Percentiles rank a stretch among this genome's conserved stretches.
Evolutionary conservation across 2,888 invertebrate genomes (phyloP).

Genomic region (Machimus rusticus): DNA sequence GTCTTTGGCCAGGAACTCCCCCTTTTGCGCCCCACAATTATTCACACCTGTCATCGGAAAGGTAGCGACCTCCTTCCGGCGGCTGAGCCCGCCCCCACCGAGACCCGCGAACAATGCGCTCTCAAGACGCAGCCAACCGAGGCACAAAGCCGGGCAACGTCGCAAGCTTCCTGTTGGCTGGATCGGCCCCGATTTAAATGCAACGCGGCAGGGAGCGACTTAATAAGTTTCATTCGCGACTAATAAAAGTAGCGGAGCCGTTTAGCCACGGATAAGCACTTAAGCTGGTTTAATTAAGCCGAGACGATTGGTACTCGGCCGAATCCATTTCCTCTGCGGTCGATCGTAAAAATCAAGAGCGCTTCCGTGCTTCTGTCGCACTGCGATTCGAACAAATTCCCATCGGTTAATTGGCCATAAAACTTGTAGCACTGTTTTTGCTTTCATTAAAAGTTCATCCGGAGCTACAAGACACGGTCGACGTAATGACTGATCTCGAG

Average conservation of each 20-base stretch:
- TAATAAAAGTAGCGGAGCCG: neutral
- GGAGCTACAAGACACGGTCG: neutral
- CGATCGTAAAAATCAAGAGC: neutral
- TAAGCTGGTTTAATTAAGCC: neutral
- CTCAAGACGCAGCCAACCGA: neutral
- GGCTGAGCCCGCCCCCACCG: neutral
- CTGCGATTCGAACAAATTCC: neutral
- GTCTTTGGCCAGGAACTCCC: neutral
- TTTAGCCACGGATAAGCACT: neutral
- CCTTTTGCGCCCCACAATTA: neutral
- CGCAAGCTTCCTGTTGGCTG: neutral
- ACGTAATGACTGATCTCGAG: constrained; percentile 40
- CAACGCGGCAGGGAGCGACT: neutral
- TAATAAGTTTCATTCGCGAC: neutral
- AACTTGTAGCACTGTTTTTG: constrained; percentile 15
- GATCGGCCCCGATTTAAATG: neutral
- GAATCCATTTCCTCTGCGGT: neutral
- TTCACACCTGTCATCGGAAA: neutral
- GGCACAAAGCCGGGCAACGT: neutral
- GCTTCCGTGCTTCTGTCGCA: neutral
- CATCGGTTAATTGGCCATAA: constrained; percentile 31
- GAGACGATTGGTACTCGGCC: neutral
- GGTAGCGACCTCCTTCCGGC: neutral
- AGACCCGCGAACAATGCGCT: neutral
- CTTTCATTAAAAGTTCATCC: neutral